Conservation (phyloP, 2,797 vertebrate genomes). For the Girardinus metallicus region DNA sequence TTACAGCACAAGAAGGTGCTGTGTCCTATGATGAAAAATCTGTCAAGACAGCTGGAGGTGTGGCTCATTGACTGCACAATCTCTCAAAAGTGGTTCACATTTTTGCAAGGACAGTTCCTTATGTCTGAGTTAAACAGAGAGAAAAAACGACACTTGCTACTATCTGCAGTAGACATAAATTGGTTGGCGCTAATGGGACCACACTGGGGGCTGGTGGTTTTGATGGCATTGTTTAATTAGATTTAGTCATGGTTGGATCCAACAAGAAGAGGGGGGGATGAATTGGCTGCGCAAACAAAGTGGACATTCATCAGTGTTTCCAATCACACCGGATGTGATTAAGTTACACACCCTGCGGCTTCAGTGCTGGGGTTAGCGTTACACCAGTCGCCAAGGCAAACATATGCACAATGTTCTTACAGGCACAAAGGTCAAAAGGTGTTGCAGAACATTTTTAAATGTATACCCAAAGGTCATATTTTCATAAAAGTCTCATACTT, state of each 20-base stretch:
- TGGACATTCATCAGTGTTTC: constrained; percentile 78
- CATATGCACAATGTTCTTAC: constrained; percentile 40
- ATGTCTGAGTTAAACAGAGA: constrained; percentile 49
- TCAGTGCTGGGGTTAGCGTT: constrained; percentile 48
- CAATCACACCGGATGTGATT: constrained; percentile 76
- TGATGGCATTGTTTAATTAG: constrained; percentile 69
- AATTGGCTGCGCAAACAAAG: constrained; percentile 72
- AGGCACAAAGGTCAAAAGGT: constrained; percentile 67
- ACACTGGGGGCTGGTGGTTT: constrained; percentile 46
- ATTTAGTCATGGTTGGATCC: constrained; percentile 69
- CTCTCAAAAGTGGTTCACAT: constrained; percentile 73
- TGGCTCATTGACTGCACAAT: constrained; percentile 69
- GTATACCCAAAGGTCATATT: constrained; percentile 61
- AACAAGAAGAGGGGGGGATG: constrained; percentile 54
- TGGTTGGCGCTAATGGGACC: constrained; percentile 26
- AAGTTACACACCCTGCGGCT: constrained; percentile 69
- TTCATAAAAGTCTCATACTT: constrained; percentile 53
- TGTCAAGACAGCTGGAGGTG: constrained; percentile 60
- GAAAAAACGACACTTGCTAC: constrained; percentile 51
- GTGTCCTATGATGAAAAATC: constrained; percentile 65
- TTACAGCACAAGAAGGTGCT: constrained; percentile 41
- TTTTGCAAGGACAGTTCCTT: constrained; percentile 58
- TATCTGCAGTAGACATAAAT: constrained; percentile 28
- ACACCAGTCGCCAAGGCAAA: constrained; percentile 67
- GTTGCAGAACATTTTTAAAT: constrained; percentile 56